These are phyloP conservation scores for Contarinia nasturtii DNA, from an alignment of 1,140 invertebrate species.

Conservation along the genomic window DNA sequence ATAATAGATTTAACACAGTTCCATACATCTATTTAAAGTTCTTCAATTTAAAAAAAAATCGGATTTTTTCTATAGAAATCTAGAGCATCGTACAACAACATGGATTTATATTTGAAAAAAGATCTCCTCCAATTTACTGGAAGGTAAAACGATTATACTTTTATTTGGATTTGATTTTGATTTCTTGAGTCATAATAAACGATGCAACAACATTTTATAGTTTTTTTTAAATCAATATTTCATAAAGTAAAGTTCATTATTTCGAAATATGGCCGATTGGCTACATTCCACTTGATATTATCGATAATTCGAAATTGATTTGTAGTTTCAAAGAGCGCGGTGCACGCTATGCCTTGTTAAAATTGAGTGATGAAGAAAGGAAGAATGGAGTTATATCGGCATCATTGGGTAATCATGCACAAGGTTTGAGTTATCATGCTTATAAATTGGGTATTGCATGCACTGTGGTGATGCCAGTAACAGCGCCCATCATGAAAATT, in stretches of 20 bases:
- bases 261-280: too few species aligned
- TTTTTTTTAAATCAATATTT: too few species aligned
- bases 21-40: too few species aligned
- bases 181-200: neutral
- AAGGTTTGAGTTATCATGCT: conserved; percentile 77
- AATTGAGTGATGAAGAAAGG: conserved; percentile 51
- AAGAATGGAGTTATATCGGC: conserved; percentile 72
- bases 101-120: conserved; percentile 60
- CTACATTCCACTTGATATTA: too few species aligned
- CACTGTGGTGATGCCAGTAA: conserved; percentile 84
- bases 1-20: too few species aligned
- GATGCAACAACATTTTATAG: too few species aligned
- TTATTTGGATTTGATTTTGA: neutral
- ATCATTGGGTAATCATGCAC: conserved; percentile 81
- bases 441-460: conserved; percentile 58
- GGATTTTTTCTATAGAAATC: neutral
- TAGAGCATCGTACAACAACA: conserved; percentile 12
- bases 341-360: conserved; percentile 64
- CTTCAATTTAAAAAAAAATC: too few species aligned
- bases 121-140: conserved; percentile 61
- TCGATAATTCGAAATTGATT: too few species aligned
- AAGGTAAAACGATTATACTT: conserved; percentile 32
- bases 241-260: too few species aligned
- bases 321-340: conserved; percentile 76
- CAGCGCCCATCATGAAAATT: conserved; percentile 87